These are phyloP conservation scores for Sardinella longiceps DNA, from an alignment of 2,797 vertebrate species.

Conservation along the genomic window DNA sequence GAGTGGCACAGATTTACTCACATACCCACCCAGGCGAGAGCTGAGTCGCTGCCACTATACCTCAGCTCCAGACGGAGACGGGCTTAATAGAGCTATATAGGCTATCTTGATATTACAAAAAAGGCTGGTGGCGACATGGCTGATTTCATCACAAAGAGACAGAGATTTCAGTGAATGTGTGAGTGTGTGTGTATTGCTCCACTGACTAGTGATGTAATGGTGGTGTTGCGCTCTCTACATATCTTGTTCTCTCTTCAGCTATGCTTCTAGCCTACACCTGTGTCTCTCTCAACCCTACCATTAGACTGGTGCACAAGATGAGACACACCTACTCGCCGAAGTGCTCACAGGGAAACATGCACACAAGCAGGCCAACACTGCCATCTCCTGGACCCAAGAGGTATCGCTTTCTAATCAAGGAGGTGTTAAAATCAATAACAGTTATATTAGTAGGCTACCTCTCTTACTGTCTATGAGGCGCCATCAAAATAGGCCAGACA, in stretches of 20 bases:
- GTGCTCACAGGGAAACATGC: neutral
- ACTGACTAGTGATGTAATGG: slow-evolving; percentile 1
- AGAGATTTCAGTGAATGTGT: neutral
- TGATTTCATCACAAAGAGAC: neutral
- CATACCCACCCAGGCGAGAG: neutral
- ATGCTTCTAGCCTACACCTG: neutral
- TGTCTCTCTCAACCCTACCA: neutral
- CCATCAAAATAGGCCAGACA: no score
- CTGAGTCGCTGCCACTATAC: neutral
- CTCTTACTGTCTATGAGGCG: no score
- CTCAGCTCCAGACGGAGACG: neutral
- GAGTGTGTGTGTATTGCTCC: neutral
- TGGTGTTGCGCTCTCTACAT: neutral
- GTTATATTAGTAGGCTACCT: no score
- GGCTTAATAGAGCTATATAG: neutral
- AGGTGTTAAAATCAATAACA: neutral
- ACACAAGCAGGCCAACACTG: neutral
- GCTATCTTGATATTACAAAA: neutral
- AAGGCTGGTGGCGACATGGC: neutral
- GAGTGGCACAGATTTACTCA: slow-evolving; percentile 18
- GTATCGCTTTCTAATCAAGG: neutral
- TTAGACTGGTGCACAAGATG: slow-evolving; percentile 3
- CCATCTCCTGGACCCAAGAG: neutral
- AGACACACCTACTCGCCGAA: neutral
- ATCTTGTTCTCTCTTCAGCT: neutral